Percentiles rank a stretch among this genome's conserved stretches.
Conservation (phyloP, 2,797 vertebrate species). For the Kryptopterus vitreolus region DNA sequence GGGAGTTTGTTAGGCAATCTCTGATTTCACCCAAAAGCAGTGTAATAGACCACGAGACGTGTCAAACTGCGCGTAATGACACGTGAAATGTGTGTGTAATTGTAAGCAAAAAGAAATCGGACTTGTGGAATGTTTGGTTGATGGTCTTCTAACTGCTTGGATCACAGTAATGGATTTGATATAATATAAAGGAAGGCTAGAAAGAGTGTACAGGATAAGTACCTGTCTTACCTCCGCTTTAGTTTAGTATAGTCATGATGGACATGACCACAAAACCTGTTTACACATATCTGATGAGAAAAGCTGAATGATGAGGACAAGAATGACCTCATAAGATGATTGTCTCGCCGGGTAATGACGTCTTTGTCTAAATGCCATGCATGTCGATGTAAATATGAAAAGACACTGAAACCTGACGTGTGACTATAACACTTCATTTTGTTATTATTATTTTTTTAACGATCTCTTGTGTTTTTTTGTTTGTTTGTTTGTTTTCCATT, state of each 20-base stretch:
- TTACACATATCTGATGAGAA: not conserved
- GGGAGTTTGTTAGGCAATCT: not conserved
- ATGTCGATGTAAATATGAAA: not conserved
- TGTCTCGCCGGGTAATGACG: too few species aligned
- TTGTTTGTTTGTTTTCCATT: not conserved
- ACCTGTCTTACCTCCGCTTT: not conserved
- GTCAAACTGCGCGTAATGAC: not conserved
- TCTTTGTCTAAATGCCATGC: too few species aligned
- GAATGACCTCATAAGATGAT: not conserved
- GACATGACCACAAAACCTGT: not conserved
- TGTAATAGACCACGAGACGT: not conserved
- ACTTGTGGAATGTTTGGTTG: not conserved
- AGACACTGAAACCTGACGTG: not conserved
- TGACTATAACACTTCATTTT: not conserved
- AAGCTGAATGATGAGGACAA: not conserved
- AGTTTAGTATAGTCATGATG: not conserved
- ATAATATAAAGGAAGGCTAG: not conserved
- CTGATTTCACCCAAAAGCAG: not conserved
- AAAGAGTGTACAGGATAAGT: not conserved
- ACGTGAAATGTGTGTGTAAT: not conserved
- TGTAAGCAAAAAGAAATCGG: not conserved
- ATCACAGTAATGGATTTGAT: not conserved
- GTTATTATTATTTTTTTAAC: not conserved
- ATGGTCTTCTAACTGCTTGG: not conserved
- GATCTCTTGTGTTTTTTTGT: too few species aligned